Conservation (phyloP, 1,140 invertebrate species). For the Calosoma granatense region DNA sequence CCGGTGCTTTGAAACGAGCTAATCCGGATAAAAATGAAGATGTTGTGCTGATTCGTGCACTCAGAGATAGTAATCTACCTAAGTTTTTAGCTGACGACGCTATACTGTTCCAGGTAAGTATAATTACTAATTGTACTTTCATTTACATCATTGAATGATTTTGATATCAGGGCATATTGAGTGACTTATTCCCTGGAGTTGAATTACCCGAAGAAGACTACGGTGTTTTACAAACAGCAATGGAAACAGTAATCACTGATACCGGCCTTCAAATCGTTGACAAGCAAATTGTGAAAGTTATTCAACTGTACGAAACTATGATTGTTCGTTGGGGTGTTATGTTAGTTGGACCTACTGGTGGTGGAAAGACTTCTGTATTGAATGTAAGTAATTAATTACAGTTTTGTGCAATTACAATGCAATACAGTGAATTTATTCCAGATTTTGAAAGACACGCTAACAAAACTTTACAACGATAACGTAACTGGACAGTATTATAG, state of each 20-base stretch:
- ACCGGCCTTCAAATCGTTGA: conserved; percentile 48
- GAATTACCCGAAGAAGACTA: conserved; percentile 70
- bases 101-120: conserved; percentile 59
- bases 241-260: conserved; percentile 41
- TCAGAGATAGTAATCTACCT: conserved; percentile 85
- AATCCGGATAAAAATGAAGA: conserved; percentile 74
- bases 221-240: conserved; percentile 52
- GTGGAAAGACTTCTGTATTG: conserved; percentile 66
- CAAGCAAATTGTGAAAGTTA: conserved; percentile 63
- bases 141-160: too few species aligned
- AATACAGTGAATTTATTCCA: conserved; percentile 28
- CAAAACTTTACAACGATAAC: conserved; percentile 43
- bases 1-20: conserved; percentile 75
- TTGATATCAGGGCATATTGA: conserved; percentile 79
- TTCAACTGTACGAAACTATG: conserved; percentile 86
- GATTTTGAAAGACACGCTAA: conserved; percentile 56
- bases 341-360: conserved; percentile 81
- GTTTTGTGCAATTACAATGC: conserved; percentile 10
- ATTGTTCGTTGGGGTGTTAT: conserved; percentile 87
- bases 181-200: conserved; percentile 81
- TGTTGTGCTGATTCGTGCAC: conserved; percentile 66
- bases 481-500: conserved; percentile 46
- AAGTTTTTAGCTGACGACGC: conserved; percentile 85
- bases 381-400: conserved; percentile 36
- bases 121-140: conserved; percentile 11